These are phyloP conservation scores for Eulithis prunata DNA, from an alignment of 2,888 invertebrate species.

Conservation along the genomic window DNA sequence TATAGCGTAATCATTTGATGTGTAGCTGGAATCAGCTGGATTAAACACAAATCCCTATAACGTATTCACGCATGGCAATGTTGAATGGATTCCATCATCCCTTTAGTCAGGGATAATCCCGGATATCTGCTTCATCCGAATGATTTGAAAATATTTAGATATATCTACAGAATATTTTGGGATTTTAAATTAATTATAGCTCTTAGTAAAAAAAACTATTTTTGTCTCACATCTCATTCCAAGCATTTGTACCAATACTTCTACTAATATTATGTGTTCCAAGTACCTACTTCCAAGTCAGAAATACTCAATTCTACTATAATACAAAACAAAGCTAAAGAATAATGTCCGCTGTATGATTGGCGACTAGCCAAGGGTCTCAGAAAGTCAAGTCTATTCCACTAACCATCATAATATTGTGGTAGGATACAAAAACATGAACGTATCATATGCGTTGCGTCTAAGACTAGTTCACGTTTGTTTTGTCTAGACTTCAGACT, in stretches of 20 bases:
- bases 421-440: constrained; percentile 51
- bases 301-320: no score
- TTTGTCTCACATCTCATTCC: no score
- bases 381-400: constrained; percentile 45
- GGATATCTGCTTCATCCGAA: constrained; percentile 3
- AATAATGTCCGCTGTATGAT: constrained; percentile 41
- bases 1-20: neutral
- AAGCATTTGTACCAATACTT: no score
- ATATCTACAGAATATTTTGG: constrained; percentile 2
- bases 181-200: neutral
- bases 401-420: constrained; percentile 52
- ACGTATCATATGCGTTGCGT: constrained; percentile 57
- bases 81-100: constrained; percentile 10
- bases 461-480: constrained; percentile 34
- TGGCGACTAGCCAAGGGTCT: constrained; percentile 58
- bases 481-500: constrained; percentile 37
- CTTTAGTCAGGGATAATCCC: constrained; percentile 8
- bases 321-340: constrained; percentile 39
- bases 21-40: constrained; percentile 10
- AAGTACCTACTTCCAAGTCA: no score
- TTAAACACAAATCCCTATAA: constrained; percentile 12
- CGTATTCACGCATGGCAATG: constrained; percentile 10
- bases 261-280: no score
- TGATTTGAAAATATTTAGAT: constrained; percentile 4
- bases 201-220: no score